phyloP scores from a whole-genome alignment of 1,140 invertebrate species.

The Artemia franciscana region DNA sequence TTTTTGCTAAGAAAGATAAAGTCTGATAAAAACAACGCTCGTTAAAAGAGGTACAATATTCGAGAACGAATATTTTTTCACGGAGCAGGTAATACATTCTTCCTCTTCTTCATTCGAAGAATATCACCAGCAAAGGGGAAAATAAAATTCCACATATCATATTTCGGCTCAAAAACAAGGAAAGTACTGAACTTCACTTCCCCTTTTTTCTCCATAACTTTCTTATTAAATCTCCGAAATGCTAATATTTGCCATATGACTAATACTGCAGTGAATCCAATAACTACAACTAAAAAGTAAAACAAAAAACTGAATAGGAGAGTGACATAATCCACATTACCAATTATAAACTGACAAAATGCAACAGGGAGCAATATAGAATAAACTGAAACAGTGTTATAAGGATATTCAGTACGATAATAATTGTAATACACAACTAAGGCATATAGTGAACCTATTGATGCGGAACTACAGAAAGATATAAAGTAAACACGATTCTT shows the following conservation, averaged over 20 bases:
- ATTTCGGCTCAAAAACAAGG: neutral
- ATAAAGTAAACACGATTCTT: constrained; percentile 8
- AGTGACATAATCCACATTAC: neutral
- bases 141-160: neutral
- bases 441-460: constrained; percentile 1
- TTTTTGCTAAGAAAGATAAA: no score
- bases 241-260: neutral
- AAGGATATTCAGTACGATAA: neutral
- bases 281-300: neutral
- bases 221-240: neutral
- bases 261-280: neutral
- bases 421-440: neutral
- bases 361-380: neutral
- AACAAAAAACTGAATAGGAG: neutral
- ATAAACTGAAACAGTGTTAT: neutral
- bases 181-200: neutral
- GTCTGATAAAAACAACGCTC: no score
- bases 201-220: neutral
- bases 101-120: neutral
- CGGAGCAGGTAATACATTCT: neutral
- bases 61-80: no score
- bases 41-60: no score
- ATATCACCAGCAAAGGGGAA: neutral
- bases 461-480: constrained; percentile 1
- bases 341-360: neutral